A percentile compares a stretch with the other conserved stretches of the same genome.
Conservation (phyloP, 2,888 invertebrate genomes). For the Sisyra terminalis region DNA sequence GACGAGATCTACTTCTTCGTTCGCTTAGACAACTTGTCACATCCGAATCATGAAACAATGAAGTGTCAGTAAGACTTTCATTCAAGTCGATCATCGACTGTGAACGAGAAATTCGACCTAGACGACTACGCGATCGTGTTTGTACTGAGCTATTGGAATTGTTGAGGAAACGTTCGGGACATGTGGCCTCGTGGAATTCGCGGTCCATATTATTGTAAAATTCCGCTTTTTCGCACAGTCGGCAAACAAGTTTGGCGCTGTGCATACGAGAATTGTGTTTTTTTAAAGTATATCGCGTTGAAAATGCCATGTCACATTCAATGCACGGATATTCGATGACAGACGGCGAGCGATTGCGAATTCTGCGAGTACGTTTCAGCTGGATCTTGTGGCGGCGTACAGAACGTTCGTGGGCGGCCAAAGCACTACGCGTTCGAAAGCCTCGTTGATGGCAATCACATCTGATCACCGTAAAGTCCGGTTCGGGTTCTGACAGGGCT, state of each 20-base stretch:
- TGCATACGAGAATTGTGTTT: not conserved
- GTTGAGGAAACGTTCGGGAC: not conserved
- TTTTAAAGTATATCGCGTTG: not conserved
- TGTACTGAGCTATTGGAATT: not conserved
- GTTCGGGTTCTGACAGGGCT: no score
- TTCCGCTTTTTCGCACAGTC: not conserved
- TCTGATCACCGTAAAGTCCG: not conserved
- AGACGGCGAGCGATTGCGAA: not conserved
- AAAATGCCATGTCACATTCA: not conserved
- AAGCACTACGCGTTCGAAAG: not conserved
- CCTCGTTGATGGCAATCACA: not conserved
- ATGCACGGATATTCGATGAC: not conserved
- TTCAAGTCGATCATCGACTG: no score
- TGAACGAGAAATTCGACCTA: not conserved
- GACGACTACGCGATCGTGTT: conserved; percentile 2
- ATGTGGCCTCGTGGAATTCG: not conserved
- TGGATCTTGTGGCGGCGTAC: not conserved
- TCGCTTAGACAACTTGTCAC: no score
- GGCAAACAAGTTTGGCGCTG: not conserved
- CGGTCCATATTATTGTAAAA: not conserved
- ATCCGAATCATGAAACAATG: no score
- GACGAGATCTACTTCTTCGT: no score
- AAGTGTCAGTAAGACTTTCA: no score
- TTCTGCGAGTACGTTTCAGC: not conserved
- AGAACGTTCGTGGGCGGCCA: not conserved